Conservation (phyloP, 2,888 invertebrate species). For the Cheilosia soror region DNA sequence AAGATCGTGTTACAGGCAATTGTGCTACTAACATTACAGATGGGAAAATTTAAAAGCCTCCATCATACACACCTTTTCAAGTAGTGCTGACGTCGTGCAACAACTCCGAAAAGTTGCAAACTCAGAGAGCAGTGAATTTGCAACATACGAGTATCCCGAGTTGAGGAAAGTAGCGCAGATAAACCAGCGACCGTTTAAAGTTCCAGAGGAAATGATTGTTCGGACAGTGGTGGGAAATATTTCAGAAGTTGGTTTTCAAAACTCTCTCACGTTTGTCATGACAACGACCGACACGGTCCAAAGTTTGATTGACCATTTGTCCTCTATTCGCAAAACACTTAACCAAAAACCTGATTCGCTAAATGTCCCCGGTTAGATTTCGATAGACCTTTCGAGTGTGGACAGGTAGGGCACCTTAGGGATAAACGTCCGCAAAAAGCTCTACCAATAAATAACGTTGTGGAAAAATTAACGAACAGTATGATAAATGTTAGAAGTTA, state of each 20-base stretch:
- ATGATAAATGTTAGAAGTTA: too few relatives aligned
- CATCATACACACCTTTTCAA: too few relatives aligned
- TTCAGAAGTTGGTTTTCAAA: background rate
- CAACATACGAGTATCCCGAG: too few relatives aligned
- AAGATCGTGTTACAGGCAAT: too few relatives aligned
- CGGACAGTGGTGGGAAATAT: slow-evolving; percentile 14
- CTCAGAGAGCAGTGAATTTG: too few relatives aligned
- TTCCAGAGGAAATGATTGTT: slow-evolving; percentile 36
- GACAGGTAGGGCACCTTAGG: background rate
- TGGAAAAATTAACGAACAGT: background rate
- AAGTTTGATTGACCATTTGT: slow-evolving; percentile 25
- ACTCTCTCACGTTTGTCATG: slow-evolving; percentile 32
- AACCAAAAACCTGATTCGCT: background rate
- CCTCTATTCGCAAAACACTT: slow-evolving; percentile 22
- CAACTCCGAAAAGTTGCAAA: background rate
- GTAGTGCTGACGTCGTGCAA: too few relatives aligned
- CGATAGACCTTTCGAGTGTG: background rate
- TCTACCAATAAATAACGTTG: background rate
- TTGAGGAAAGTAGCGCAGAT: too few relatives aligned
- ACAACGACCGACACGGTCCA: slow-evolving; percentile 15
- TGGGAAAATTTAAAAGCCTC: too few relatives aligned
- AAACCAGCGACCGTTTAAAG: slow-evolving; percentile 43
- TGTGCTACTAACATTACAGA: too few relatives aligned
- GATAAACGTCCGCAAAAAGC: background rate
- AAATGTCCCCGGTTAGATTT: too few relatives aligned